Conservation (phyloP, 2,888 invertebrate genomes). For the Leucoma salicis region DNA sequence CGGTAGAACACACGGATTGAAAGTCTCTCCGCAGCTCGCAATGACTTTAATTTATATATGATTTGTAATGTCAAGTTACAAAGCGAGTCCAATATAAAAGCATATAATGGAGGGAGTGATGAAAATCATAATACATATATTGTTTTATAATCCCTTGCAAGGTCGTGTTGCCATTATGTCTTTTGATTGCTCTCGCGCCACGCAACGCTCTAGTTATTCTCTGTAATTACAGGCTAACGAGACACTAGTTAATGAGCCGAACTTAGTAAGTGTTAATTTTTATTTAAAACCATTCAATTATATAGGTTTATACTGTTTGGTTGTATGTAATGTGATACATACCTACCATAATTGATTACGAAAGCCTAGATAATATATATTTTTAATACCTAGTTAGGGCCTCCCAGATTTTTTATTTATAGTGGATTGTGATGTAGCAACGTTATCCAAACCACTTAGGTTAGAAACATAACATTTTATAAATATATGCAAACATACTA, state of each 20-base stretch:
- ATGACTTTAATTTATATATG: too few relatives aligned
- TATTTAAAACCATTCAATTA: constrained; percentile 26
- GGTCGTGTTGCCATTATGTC: constrained; percentile 45
- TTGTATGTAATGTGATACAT: too few relatives aligned
- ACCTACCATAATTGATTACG: too few relatives aligned
- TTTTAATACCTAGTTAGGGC: too few relatives aligned
- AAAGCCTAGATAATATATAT: too few relatives aligned
- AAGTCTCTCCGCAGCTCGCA: too few relatives aligned
- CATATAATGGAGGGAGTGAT: constrained; percentile 19
- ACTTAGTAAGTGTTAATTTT: constrained; percentile 36
- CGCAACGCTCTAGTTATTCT: constrained; percentile 56
- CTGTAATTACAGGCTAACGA: constrained; percentile 44
- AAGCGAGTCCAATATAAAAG: constrained; percentile 13
- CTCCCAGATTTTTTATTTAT: too few relatives aligned
- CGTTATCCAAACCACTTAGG: too few relatives aligned
- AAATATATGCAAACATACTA: too few relatives aligned
- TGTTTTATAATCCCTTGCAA: constrained; percentile 44
- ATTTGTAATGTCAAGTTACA: constrained; percentile 2
- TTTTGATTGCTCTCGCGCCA: constrained; percentile 40
- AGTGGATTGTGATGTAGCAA: too few relatives aligned
- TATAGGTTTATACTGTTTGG: background rate
- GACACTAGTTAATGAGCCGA: constrained; percentile 34
- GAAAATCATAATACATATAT: constrained; percentile 36
- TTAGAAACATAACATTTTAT: too few relatives aligned
- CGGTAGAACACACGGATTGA: too few relatives aligned